These are phyloP conservation scores for Periophthalmus modestus DNA, from an alignment of 2,113 vertebrate genomes.

Conservation along the genomic window DNA sequence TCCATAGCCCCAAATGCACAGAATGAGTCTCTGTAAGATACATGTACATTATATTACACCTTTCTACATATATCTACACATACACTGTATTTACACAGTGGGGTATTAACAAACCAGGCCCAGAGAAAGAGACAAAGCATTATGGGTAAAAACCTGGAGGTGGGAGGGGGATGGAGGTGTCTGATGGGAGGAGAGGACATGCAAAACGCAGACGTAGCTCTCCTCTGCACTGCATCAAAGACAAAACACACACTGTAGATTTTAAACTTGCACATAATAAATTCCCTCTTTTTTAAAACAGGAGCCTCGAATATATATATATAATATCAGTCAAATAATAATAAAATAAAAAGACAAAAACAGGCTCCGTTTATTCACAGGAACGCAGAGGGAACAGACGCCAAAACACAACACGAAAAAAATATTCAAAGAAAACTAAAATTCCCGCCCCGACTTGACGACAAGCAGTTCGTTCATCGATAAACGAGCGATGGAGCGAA, in stretches of 20 bases:
- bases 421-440: conserved; percentile 11
- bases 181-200: conserved; percentile 62
- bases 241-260: conserved; percentile 33
- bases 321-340: conserved; percentile 30
- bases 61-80: conserved; percentile 75
- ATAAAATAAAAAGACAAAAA: conserved; percentile 7
- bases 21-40: conserved; percentile 71
- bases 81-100: conserved; percentile 74
- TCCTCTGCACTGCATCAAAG: conserved; percentile 53
- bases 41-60: conserved; percentile 76
- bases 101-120: conserved; percentile 67
- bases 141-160: conserved; percentile 30
- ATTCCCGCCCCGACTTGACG: conserved; percentile 9
- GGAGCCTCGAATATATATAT: conserved; percentile 39
- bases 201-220: conserved; percentile 50
- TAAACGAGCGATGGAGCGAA: conserved; percentile 63
- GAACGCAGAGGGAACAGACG: conserved; percentile 53
- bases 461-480: conserved; percentile 40
- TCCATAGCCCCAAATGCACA: conserved; percentile 55
- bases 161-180: conserved; percentile 38
- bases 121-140: conserved; percentile 46
- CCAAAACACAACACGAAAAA: conserved; percentile 63
- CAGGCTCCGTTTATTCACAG: conserved; percentile 60
- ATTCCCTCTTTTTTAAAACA: conserved; percentile 52
- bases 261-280: conserved; percentile 64